These are phyloP conservation scores for Drosophila nasuta DNA, from an alignment of 1,140 invertebrate genomes.

Conservation along the genomic window DNA sequence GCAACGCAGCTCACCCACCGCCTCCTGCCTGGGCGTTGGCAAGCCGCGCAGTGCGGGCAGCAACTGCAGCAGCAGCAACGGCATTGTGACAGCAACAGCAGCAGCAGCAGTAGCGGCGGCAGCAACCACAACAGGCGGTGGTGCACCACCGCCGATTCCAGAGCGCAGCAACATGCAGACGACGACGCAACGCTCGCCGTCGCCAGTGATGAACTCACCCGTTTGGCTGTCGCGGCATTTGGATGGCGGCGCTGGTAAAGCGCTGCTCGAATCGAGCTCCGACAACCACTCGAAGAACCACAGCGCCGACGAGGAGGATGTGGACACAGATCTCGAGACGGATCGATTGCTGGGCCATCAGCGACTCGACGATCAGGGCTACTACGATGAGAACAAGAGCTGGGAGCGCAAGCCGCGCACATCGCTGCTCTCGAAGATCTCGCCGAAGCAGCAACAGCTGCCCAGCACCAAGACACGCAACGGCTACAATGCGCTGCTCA, in stretches of 20 bases:
- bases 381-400: slow-evolving; percentile 93
- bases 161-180: slow-evolving; percentile 54
- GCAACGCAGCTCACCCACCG: slow-evolving; percentile 69
- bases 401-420: slow-evolving; percentile 78
- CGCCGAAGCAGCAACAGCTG: slow-evolving; percentile 78
- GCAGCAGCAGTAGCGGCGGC: neutral
- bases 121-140: slow-evolving; percentile 21
- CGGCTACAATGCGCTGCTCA: slow-evolving; percentile 80
- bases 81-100: slow-evolving; percentile 12
- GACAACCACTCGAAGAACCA: slow-evolving; percentile 80
- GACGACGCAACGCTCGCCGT: slow-evolving; percentile 58
- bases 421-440: slow-evolving; percentile 79
- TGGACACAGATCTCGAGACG: slow-evolving; percentile 95
- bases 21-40: slow-evolving; percentile 24
- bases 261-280: slow-evolving; percentile 65
- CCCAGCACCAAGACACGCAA: slow-evolving; percentile 82
- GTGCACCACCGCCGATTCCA: slow-evolving; percentile 71
- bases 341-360: slow-evolving; percentile 95
- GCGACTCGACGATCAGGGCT: slow-evolving; percentile 94
- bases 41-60: slow-evolving; percentile 54
- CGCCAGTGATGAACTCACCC: slow-evolving; percentile 73
- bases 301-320: slow-evolving; percentile 88
- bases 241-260: slow-evolving; percentile 61
- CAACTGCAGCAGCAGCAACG: slow-evolving; percentile 57
- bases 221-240: slow-evolving; percentile 78